phyloP scores from a whole-genome alignment of 1,140 invertebrate species.

The Drosophila melanogaster region Release_6_plus_ISO1_MT NC_004354.4:12954501-12955000 shows the following conservation, averaged over 20 bases:
- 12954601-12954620: too few species aligned
- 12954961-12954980: too few species aligned
- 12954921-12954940: background rate
- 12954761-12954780: background rate
- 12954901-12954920: background rate
- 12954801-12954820: slow-evolving; percentile 19
- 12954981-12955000: background rate
- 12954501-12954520: slow-evolving; percentile 3
- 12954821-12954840: slow-evolving; percentile 50
- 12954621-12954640: too few species aligned
- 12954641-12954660: too few species aligned
- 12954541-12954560: slow-evolving; percentile 8
- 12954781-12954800: background rate
- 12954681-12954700: too few species aligned
- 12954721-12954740: too few species aligned
- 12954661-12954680: too few species aligned
- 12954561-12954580: slow-evolving; percentile 19
- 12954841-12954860: slow-evolving; percentile 57
- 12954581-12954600: slow-evolving; percentile 7
- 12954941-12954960: background rate
- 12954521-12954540: slow-evolving; percentile 9
- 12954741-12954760: too few species aligned
- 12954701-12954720: too few species aligned
- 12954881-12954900: background rate
- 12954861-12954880: slow-evolving; percentile 19